A percentile compares a stretch with the other conserved stretches of the same genome.
These are phyloP conservation scores for Gnathonemus longibarbis DNA, from an alignment of 2,113 vertebrate species.

Conservation along the genomic window DNA sequence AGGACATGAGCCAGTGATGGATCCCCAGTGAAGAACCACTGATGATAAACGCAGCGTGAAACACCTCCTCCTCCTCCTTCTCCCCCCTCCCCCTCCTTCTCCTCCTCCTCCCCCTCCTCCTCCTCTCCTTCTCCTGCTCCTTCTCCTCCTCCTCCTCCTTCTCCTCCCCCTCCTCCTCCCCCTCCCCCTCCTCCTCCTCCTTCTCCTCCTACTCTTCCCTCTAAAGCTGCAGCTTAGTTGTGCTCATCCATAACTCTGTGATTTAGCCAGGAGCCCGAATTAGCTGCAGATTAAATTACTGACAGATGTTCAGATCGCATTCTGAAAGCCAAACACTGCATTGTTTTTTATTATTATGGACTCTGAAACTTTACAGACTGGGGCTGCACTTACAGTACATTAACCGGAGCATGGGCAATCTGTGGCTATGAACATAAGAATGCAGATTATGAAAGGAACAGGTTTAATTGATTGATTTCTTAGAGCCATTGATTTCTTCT, in stretches of 20 bases:
- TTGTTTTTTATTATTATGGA: background rate
- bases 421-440: background rate
- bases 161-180: background rate
- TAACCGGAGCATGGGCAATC: background rate
- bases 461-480: background rate
- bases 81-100: too few species aligned
- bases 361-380: background rate
- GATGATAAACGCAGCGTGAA: background rate
- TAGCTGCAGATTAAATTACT: conserved; percentile 8
- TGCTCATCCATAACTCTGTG: conserved; percentile 3
- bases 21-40: background rate
- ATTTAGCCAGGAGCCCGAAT: background rate
- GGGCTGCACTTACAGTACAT: background rate
- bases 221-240: background rate
- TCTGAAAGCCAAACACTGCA: background rate
- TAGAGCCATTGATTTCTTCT: background rate
- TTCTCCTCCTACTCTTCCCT: background rate
- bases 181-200: background rate
- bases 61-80: background rate
- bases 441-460: background rate
- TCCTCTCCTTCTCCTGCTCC: background rate
- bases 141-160: background rate
- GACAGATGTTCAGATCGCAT: conserved; percentile 7
- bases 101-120: background rate
- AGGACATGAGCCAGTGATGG: conserved; percentile 6